These are phyloP conservation scores for Allophyes oxyacanthae DNA, from an alignment of 2,888 invertebrate genomes.

Conservation along the genomic window DNA sequence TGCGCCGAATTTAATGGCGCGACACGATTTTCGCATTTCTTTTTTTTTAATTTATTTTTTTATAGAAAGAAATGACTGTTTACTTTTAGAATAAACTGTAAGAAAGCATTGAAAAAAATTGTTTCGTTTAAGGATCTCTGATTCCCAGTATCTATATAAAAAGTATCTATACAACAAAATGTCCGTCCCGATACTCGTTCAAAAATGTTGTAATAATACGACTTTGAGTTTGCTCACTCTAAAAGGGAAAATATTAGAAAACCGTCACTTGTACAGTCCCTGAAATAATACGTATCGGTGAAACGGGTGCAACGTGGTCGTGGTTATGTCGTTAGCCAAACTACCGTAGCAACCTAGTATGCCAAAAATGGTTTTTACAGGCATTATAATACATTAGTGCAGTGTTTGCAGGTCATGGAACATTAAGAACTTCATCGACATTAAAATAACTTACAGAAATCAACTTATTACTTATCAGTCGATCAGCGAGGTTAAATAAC, in stretches of 20 bases:
- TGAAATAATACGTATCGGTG: not conserved
- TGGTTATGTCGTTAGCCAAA: no score
- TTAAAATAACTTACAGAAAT: no score
- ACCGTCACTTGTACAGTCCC: slow-evolving; percentile 8
- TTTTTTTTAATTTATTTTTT: slow-evolving; percentile 81
- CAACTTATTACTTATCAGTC: no score
- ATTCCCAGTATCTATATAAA: slow-evolving; percentile 52
- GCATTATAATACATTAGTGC: no score
- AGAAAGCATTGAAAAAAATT: slow-evolving; percentile 80
- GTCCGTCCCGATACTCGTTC: slow-evolving; percentile 7
- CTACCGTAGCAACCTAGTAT: no score
- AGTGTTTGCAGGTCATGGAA: no score
- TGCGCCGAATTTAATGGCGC: slow-evolving; percentile 64
- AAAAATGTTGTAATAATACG: slow-evolving; percentile 3
- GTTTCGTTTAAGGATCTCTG: slow-evolving; percentile 77
- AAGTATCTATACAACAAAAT: slow-evolving; percentile 41
- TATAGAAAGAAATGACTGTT: slow-evolving; percentile 84
- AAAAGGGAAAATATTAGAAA: slow-evolving; percentile 2
- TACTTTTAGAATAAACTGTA: slow-evolving; percentile 88
- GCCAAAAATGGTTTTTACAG: no score
- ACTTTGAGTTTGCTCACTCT: slow-evolving; percentile 3
- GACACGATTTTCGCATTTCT: slow-evolving; percentile 75
- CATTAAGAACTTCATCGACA: no score
- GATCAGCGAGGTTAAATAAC: no score
- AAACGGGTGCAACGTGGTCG: no score